Evolutionary conservation across 2,113 vertebrate genomes (phyloP).

Genomic region (Phylloscopus trochiloides): DNA sequence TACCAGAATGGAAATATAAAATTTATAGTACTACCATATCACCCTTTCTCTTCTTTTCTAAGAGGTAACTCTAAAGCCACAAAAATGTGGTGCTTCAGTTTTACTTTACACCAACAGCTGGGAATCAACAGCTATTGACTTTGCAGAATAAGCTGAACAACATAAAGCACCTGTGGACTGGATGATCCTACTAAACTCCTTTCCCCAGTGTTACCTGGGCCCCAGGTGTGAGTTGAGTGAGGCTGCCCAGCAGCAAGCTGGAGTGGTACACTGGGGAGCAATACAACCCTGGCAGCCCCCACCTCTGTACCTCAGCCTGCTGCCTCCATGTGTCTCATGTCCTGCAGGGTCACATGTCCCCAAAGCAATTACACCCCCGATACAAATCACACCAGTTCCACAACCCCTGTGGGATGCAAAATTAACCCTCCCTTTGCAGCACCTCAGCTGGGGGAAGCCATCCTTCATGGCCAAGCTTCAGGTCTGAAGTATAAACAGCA

Average conservation of each 20-base stretch:
- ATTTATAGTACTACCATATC: background rate
- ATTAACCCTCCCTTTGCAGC: background rate
- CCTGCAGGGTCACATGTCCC: background rate
- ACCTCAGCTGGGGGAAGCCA: background rate
- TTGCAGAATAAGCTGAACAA: background rate
- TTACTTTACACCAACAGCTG: background rate
- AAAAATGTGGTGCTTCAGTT: background rate
- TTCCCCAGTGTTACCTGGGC: background rate
- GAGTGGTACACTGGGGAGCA: background rate
- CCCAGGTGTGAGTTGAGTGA: rapidly evolving
- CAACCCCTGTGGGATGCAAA: background rate
- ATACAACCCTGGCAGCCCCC: background rate
- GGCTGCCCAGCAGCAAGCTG: background rate
- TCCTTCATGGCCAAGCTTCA: background rate
- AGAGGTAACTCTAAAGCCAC: background rate
- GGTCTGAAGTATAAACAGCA: background rate
- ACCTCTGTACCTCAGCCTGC: background rate
- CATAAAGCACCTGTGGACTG: background rate
- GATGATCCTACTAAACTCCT: background rate
- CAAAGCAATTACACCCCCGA: background rate
- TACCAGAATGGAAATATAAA: background rate
- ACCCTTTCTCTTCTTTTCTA: background rate
- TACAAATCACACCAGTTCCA: background rate
- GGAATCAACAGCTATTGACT: background rate
- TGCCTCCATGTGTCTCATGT: background rate